Evolutionary conservation across 2,888 invertebrate genomes (phyloP), one percentile per base, ranked within the genome.

Genomic region (Suillia variegata): DNA sequence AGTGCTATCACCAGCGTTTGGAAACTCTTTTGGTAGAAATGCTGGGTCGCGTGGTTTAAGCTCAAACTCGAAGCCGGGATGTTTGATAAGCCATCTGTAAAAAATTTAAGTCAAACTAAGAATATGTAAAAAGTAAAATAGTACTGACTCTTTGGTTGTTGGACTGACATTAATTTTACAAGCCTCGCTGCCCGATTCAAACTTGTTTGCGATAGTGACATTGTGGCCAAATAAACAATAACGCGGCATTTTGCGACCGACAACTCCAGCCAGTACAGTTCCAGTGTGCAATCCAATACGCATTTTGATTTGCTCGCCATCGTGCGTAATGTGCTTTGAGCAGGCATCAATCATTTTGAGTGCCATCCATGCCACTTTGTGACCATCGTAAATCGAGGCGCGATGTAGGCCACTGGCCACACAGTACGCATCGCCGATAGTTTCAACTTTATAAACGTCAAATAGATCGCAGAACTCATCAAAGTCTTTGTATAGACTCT

Each of bases 361-460:
- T 1, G 93, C 94, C 96, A 97, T 97, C 96, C 96, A 96, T 2
- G 95, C 94, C 45, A 96, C 95, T 83, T 96, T 95, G 67, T 94
- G 93, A 18, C 96, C 96, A 79, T 97, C 96, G 58, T 93, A 94
- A 38, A 87, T 86, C 53, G 92, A 94, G 70, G 88, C 88, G 65
- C 91, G 89, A 80, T 96, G 96, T 6, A 97, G 84, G 0, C 96
- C 96, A 57, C 95, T 95, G 0, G 96, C 96, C 4, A 96, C 96
- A 76, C 96, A 96, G 74, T 97, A 97, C 0, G 96, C 96, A 79
- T 97, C 96, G 0, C 96, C 96, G 70, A 97, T 97, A 5, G 96
- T 97, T 82, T 97, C 97, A 70, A 96, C 96, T 89, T 97, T 97
- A 81, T 97, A 97, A 22, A 97, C 94, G 78, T 97, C 96, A 45